Evolutionary conservation across 2,113 vertebrate species (phyloP), one percentile per base, ranked within the genome.

Genomic region (Epinephelus fuscoguttatus): DNA sequence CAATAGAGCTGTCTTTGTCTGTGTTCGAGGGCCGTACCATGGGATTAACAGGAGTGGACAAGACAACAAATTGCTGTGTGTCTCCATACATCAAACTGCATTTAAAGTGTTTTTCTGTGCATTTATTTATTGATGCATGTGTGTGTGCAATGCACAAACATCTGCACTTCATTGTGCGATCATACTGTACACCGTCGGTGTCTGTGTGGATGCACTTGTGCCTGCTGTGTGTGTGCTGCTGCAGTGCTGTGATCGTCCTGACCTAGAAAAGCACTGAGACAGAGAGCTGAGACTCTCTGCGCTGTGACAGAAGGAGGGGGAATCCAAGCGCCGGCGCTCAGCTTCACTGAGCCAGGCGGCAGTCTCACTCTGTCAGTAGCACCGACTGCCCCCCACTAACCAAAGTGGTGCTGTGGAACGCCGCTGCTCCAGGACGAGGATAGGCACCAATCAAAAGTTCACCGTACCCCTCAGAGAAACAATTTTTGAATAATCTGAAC

Each of bases 211-310:
- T 82, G 63, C 47, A 52, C 42, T 59, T 67, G 37, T 45, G 69
- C 8, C 2, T 47, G 37, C 14, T 68, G 75, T 73, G 71, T 66
- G 61, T 47, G 62, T 42, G 60, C 47, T 83, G 84, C 84, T 84
- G 90, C 86, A 88, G 81, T 80, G 79, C 81, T 88, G 89, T 79
- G 90, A 93, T 89, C 23, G 37, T 82, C 60, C 84, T 94, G 92
- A 93, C 93, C 93, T 91, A 94, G 91, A 93, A 93, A 93, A 90
- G 88, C 84, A 80, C 66, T 67, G 90, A 89, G 77, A 93, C 85
- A 79, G 74, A 88, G 91, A 89, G 88, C 78, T 70, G 79, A 83
- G 85, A 78, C 80, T 85, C 84, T 87, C 25, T 84, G 82, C 17
- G 11, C 74, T 9, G 59, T 75, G 82, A 91, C 82, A 90, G 91